Evolutionary conservation across 2,888 invertebrate genomes (phyloP).

Genomic region (Cryptocheilus praepositus): DNA sequence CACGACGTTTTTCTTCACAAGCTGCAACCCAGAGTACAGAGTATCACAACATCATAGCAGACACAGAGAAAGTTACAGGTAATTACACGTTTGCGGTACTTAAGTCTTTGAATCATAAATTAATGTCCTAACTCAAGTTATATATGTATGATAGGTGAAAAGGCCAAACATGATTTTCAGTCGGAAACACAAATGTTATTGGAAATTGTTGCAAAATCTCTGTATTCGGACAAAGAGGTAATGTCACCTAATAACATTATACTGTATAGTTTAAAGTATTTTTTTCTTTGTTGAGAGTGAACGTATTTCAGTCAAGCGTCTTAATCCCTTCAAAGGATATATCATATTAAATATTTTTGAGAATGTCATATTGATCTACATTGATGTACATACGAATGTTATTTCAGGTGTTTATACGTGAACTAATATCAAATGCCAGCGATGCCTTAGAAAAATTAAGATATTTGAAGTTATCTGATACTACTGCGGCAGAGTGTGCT

Average conservation of each 20-base stretch:
- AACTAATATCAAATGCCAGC: constrained; percentile 96
- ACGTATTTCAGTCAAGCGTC: too few species aligned
- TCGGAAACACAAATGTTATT: constrained; percentile 97
- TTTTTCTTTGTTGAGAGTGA: neutral
- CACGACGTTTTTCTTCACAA: constrained; percentile 63
- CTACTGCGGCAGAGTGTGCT: constrained; percentile 75
- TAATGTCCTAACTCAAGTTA: neutral
- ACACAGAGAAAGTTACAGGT: constrained; percentile 80
- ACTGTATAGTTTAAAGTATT: neutral
- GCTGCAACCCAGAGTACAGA: constrained; percentile 67
- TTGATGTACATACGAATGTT: too few species aligned
- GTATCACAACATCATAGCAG: constrained; percentile 79
- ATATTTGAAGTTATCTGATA: constrained; percentile 81
- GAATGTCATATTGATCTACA: neutral
- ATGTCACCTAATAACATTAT: constrained; percentile 29
- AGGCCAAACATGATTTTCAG: constrained; percentile 91
- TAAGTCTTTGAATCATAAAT: neutral
- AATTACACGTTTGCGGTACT: constrained; percentile 27
- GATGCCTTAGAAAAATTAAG: constrained; percentile 97
- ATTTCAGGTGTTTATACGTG: constrained; percentile 91
- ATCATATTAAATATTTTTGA: neutral
- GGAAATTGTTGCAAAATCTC: constrained; percentile 96
- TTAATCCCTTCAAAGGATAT: too few species aligned
- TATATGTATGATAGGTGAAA: constrained; percentile 75
- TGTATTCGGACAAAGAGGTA: constrained; percentile 98